Base-by-base conservation (phyloP, 1,140 invertebrate species). In the Orchesella cincta region DNA sequence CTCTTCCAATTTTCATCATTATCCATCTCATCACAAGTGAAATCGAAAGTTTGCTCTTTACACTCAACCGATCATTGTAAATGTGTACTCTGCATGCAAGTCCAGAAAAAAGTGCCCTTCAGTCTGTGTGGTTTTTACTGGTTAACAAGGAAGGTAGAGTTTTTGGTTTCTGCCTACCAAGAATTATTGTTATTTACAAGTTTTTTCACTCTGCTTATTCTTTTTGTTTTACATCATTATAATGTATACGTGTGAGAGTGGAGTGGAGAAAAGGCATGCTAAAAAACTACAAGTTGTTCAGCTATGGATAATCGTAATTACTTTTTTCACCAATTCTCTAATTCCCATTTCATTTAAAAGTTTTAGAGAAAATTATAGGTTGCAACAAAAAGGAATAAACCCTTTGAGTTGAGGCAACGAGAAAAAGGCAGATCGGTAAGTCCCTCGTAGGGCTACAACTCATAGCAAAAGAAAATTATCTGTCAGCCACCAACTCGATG, bases 321-420 rank as follows among this genome's bases (percentile, higher is more conserved):
- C 62, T 67, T 67, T 67, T 73, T 73, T 51, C 71, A 73, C 71
- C 71, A 73, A 73, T 73, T 73, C 71, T 51, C 71, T 73, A 31
- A 67, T 67, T 29, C n/a, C 33, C 31, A 57, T 67, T 67, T 67
- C 28, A 67, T 29, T 67, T 31, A 67, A 67, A 33, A 67, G 23
- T 46, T 46, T 73, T 73, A 8, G 39, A 73, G 71, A 73, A 73
- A 73, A 73, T 73, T 73, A 73, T 51, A 73, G 71, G 71, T 73
- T 73, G 18, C 36, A 3, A 51, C 8, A 36, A 31, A 73, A 46
- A 51, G 71, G 36, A 73, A 73, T 39, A 73, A 67, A 5, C 62
- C 28, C 62, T 67, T 67, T 67, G 62, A 29, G 62, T 46, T 46
- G 8, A 20, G 20, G 20, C 8, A 67, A 67, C 62, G 62, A 67